A percentile compares a stretch with the other conserved stretches of the same genome.
Evolutionary conservation across 2,888 invertebrate genomes (phyloP).

Genomic region (Noctua pronuba): DNA sequence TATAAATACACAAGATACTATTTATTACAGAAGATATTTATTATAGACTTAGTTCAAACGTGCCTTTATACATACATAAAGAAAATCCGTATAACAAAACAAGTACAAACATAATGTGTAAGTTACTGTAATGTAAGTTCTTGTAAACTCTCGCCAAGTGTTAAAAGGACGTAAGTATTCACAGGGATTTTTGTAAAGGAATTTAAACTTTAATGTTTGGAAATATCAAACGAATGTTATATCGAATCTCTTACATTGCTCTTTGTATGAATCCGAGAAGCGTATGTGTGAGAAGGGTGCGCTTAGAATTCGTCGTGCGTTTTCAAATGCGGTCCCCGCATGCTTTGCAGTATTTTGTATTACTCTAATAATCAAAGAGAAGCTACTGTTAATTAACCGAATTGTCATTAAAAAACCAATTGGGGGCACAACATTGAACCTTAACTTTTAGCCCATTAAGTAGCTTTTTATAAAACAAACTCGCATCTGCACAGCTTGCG

Average conservation of each 20-base stretch:
- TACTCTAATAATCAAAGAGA: too few species aligned
- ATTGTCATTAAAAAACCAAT: neutral
- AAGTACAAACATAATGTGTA: slow-evolving; percentile 64
- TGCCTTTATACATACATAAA: slow-evolving; percentile 50
- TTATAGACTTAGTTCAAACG: slow-evolving; percentile 45
- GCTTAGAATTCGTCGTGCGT: neutral
- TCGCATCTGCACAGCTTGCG: neutral
- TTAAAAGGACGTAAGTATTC: slow-evolving; percentile 31
- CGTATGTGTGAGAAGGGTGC: neutral
- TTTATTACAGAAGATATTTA: slow-evolving; percentile 47
- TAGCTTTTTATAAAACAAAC: neutral
- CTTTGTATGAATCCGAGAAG: slow-evolving; percentile 40
- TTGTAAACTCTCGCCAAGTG: slow-evolving; percentile 42
- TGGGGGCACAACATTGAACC: neutral
- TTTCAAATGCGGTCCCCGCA: neutral
- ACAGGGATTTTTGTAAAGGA: slow-evolving; percentile 44
- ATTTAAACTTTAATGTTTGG: slow-evolving; percentile 29
- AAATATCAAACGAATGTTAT: slow-evolving; percentile 28
- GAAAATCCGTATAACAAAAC: slow-evolving; percentile 38
- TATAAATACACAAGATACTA: slow-evolving; percentile 38
- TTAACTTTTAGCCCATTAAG: neutral
- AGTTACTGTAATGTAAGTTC: slow-evolving; percentile 50
- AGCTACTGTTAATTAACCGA: neutral
- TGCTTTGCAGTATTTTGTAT: neutral
- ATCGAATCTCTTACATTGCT: slow-evolving; percentile 57